Percentiles rank a stretch among this genome's conserved stretches.
These are phyloP conservation scores for Spinibarbus caldwelli DNA, from an alignment of 2,797 vertebrate species.

Conservation along the genomic window DNA sequence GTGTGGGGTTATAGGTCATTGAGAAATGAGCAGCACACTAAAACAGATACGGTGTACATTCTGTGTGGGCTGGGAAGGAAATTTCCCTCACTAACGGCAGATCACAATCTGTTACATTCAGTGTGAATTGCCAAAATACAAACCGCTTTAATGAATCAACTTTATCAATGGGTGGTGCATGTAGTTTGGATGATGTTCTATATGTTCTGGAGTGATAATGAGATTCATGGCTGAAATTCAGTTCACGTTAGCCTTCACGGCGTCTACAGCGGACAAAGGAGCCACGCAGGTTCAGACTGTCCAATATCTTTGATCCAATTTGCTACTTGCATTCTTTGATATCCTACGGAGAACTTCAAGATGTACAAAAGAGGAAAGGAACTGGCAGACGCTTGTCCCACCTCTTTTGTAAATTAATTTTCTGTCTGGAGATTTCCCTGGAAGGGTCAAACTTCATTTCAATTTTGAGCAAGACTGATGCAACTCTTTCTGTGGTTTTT, in stretches of 20 bases:
- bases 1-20: slow-evolving; percentile 64
- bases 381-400: background rate
- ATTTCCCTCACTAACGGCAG: background rate
- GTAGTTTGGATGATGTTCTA: background rate
- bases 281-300: background rate
- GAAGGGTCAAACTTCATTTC: slow-evolving; percentile 38
- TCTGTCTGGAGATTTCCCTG: slow-evolving; percentile 31
- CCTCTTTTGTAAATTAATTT: slow-evolving; percentile 40
- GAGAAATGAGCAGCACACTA: slow-evolving; percentile 64
- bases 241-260: background rate
- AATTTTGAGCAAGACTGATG: slow-evolving; percentile 49
- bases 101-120: slow-evolving; percentile 19
- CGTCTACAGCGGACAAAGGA: background rate
- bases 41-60: background rate
- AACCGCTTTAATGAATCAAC: background rate
- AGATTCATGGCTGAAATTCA: slow-evolving; percentile 3
- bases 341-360: slow-evolving; percentile 16
- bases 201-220: slow-evolving; percentile 18
- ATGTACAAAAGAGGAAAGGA: slow-evolving; percentile 11
- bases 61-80: background rate
- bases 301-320: slow-evolving; percentile 29
- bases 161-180: background rate
- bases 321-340: slow-evolving; percentile 23
- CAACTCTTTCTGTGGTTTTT: slow-evolving; percentile 6
- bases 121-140: background rate